Percentiles rank a stretch among this genome's conserved stretches.
Conservation (phyloP, 2,797 vertebrate species). For the Sebastes minor region DNA sequence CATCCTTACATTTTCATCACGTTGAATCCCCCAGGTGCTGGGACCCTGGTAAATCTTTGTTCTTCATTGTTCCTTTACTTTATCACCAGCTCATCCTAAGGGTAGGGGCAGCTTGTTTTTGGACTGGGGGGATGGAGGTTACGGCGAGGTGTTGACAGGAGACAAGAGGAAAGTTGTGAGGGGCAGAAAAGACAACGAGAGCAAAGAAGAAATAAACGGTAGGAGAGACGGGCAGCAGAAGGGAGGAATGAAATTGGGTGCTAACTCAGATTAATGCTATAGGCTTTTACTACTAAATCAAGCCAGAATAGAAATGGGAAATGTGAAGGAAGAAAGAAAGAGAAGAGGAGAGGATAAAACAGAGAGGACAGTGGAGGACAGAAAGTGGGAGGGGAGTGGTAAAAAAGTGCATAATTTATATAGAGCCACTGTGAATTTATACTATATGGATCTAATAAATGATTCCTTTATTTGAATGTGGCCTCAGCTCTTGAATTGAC, state of each 20-base stretch:
- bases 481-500: neutral
- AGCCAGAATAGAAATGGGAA: neutral
- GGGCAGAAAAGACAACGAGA: neutral
- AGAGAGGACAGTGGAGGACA: conserved; percentile 16
- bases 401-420: conserved; percentile 18
- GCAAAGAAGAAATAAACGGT: neutral
- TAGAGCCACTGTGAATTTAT: conserved; percentile 6
- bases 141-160: neutral
- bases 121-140: neutral
- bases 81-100: neutral
- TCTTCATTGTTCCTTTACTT: neutral
- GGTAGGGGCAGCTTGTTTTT: neutral
- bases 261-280: conserved; percentile 52
- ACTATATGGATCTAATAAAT: conserved; percentile 8
- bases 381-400: neutral
- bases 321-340: neutral
- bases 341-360: conserved; percentile 13
- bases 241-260: conserved; percentile 47
- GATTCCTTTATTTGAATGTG: conserved; percentile 12
- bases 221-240: neutral
- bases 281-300: conserved; percentile 35
- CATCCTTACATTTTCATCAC: neutral
- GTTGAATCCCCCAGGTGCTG: neutral
- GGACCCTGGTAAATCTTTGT: neutral
- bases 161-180: neutral